phyloP scores from a whole-genome alignment of 1,140 invertebrate genomes.

The Bombus breviceps region DNA sequence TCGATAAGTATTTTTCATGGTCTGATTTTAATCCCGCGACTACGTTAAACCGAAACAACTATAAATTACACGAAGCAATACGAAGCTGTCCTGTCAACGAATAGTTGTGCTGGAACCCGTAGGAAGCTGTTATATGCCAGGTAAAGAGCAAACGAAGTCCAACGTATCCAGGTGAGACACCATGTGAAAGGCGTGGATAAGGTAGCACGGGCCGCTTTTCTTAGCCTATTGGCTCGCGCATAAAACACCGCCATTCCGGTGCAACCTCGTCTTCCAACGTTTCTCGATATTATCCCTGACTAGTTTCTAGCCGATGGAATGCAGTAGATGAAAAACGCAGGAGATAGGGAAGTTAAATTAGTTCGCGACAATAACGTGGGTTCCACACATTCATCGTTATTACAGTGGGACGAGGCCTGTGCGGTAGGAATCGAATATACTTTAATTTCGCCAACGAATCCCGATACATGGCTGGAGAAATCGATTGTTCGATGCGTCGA shows the following conservation, averaged over 20 bases:
- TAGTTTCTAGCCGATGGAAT: neutral
- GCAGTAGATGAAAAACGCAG: neutral
- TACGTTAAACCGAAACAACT: neutral
- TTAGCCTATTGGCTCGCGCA: conserved; percentile 26
- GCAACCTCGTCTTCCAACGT: neutral
- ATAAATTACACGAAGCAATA: neutral
- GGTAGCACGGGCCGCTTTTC: conserved; percentile 5
- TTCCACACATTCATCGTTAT: no score
- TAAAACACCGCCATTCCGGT: conserved; percentile 28
- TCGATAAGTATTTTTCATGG: no score
- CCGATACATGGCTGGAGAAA: no score
- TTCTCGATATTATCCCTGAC: neutral
- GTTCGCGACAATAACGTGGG: neutral
- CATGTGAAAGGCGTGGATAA: conserved; percentile 39
- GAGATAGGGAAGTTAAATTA: no score
- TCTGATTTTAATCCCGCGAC: no score
- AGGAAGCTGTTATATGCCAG: neutral
- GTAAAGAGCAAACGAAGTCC: neutral
- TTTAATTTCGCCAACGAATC: no score
- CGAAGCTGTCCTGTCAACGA: neutral
- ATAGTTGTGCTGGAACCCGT: no score
- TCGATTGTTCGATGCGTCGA: no score
- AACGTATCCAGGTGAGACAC: neutral
- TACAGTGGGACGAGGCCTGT: no score
- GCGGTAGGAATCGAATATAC: no score